phyloP scores from a whole-genome alignment of 2,797 vertebrate species.

The Poeciliopsis gracilis region DNA sequence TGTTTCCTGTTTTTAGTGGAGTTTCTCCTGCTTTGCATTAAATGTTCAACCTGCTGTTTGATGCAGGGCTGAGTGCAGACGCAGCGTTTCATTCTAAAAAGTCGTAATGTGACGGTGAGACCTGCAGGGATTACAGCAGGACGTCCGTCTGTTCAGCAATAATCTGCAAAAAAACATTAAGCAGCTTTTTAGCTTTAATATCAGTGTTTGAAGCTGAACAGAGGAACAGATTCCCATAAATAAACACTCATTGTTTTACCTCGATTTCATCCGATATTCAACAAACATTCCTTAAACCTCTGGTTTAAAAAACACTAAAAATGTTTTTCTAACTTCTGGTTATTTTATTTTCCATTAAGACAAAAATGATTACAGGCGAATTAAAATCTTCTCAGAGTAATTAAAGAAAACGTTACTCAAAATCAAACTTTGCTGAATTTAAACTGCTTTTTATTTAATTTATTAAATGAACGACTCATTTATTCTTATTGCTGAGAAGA shows the following conservation, averaged over 20 bases:
- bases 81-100: slow-evolving; percentile 2
- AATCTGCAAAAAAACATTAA: slow-evolving; percentile 37
- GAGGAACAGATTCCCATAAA: not conserved
- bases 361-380: too few species aligned
- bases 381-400: not conserved
- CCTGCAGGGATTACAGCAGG: slow-evolving; percentile 41
- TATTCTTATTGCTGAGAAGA: too few species aligned
- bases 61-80: slow-evolving; percentile 26
- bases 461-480: not conserved
- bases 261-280: not conserved
- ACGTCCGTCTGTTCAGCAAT: slow-evolving; percentile 51
- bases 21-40: too few species aligned
- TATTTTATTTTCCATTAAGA: not conserved
- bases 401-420: not conserved
- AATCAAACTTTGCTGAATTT: not conserved
- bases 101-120: slow-evolving; percentile 13
- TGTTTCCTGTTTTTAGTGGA: too few species aligned
- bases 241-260: not conserved
- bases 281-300: not conserved
- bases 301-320: not conserved
- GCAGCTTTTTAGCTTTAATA: slow-evolving; percentile 43
- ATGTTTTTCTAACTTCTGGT: not conserved
- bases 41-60: too few species aligned
- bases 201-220: slow-evolving; percentile 1
- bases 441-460: not conserved